These are phyloP conservation scores for Pachyuromys duprasi DNA, from an alignment of 2,797 vertebrate genomes.

Conservation along the genomic window DNA sequence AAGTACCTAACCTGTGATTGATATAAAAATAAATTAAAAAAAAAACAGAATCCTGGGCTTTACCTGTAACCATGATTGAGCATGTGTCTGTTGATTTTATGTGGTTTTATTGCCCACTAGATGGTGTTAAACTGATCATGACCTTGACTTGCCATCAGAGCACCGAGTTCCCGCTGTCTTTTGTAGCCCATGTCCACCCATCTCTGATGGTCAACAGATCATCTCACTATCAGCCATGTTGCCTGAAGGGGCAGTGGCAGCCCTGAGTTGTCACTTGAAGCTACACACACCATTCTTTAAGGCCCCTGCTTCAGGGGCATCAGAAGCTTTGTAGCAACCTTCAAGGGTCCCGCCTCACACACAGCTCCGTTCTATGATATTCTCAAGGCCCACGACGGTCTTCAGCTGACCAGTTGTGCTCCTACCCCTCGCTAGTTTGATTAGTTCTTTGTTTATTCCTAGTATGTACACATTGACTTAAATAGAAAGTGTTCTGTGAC, in stretches of 20 bases:
- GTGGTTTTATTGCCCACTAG: background rate
- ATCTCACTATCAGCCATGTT: background rate
- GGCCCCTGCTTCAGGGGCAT: background rate
- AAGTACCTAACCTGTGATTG: no score
- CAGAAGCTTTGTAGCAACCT: background rate
- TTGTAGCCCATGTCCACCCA: no score
- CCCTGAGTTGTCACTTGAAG: no score
- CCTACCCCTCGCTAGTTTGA: background rate
- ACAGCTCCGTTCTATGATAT: background rate
- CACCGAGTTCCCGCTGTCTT: background rate
- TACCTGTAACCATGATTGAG: background rate
- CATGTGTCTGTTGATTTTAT: background rate
- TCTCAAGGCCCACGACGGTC: background rate
- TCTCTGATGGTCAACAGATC: background rate
- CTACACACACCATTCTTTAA: background rate
- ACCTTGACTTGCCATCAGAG: background rate
- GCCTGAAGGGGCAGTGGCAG: background rate
- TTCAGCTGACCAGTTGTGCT: background rate
- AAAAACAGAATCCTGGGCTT: background rate
- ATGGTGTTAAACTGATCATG: background rate
- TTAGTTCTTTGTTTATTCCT: background rate
- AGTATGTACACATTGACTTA: background rate
- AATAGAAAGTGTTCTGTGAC: background rate
- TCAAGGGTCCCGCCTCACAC: rapidly evolving
- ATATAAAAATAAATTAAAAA: no score